Evolutionary conservation across 2,797 vertebrate genomes (phyloP), one percentile per base, ranked within the genome.

Genomic region (Florisuga fusca): DNA sequence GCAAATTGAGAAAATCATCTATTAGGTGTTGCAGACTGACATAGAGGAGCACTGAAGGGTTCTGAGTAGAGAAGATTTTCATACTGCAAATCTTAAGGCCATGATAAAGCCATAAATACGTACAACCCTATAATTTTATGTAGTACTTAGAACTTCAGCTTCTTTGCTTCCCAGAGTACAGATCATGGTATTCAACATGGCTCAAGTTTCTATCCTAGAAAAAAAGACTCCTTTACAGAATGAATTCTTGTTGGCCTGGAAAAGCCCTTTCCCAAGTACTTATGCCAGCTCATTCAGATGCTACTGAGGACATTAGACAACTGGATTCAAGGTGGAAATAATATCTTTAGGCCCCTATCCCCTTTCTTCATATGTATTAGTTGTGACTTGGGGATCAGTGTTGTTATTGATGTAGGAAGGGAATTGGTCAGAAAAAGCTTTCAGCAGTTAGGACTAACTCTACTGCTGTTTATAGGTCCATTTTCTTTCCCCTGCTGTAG

Each of bases 401-500:
- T 53, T 66, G 21, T 81, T 89, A 17, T 1, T 66, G 20, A 1
- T 36, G 18, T 54, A 54, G 51, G 45, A 48, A 87, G 54, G 21
- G 43, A 23, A 5, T 1, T 78, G 53, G 41, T 86, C 51, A n/a
- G 59, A 71, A 85, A 36, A 3, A 67, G 33, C n/a, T 82, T 72
- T 82, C 43, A 34, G 74, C 41, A 78, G 45, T 16, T 54, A 25
- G 13, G n/a, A 14, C 31, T 53, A 22, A 26, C 53, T 16, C 33
- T 43, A 1, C 26, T 78, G 31, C 19, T 12, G 1, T 66, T 0
- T 0, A 0, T 34, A 57, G 57, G 27, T 68, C 20, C 9, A 6
- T 61, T 90, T 89, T 61, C 50, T 64, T 89, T 75, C n/a, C 50
- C 45, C 2, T 41, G 31, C 38, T 75, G 12, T 71, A 51, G n/a